Percentiles rank a stretch among this genome's conserved stretches.
phyloP scores from a whole-genome alignment of 2,797 vertebrate genomes.

The Thaleichthys pacificus region DNA sequence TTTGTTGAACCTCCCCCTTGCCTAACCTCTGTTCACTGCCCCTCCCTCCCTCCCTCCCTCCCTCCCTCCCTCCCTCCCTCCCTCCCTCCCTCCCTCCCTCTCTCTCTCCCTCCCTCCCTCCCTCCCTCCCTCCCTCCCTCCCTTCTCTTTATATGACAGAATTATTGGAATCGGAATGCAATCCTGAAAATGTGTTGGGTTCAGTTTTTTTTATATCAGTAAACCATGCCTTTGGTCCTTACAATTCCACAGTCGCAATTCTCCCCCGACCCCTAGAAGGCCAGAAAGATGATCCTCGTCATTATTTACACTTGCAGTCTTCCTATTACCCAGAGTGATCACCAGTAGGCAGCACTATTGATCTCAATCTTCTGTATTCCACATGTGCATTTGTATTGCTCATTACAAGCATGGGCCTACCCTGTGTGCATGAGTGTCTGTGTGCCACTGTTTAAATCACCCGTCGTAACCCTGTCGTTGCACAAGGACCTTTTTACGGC shows the following conservation, averaged over 20 bases:
- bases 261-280: slow-evolving; percentile 30
- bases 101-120: no score
- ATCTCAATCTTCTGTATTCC: slow-evolving; percentile 51
- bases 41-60: not conserved
- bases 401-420: slow-evolving; percentile 41
- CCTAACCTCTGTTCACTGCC: slow-evolving; percentile 28
- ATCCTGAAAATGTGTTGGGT: slow-evolving; percentile 45
- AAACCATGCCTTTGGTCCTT: slow-evolving; percentile 40
- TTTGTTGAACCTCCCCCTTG: slow-evolving; percentile 43
- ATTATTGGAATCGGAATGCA: slow-evolving; percentile 43
- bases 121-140: slow-evolving; percentile 19
- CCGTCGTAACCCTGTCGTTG: slow-evolving; percentile 69
- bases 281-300: slow-evolving; percentile 45
- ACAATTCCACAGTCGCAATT: slow-evolving; percentile 27
- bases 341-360: slow-evolving; percentile 61
- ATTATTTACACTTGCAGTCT: slow-evolving; percentile 57
- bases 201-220: slow-evolving; percentile 41
- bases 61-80: no score
- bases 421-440: not conserved
- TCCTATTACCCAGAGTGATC: slow-evolving; percentile 62
- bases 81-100: no score
- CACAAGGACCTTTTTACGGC: slow-evolving; percentile 23
- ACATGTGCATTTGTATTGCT: slow-evolving; percentile 62
- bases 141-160: slow-evolving; percentile 43
- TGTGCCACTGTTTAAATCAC: slow-evolving; percentile 64